Evolutionary conservation across 2,888 invertebrate genomes (phyloP).

Genomic region (Tiliacea citrago): DNA sequence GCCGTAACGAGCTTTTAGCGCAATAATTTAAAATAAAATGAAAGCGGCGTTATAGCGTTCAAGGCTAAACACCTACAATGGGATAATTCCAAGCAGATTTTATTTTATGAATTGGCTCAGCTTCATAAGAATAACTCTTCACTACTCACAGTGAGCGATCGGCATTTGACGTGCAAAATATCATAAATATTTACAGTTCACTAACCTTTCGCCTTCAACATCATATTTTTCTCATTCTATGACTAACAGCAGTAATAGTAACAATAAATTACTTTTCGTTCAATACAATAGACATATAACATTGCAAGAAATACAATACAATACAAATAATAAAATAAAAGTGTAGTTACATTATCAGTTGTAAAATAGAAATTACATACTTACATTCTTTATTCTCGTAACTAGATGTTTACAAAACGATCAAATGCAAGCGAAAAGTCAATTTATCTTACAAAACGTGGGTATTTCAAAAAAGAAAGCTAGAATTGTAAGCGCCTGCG

Average conservation of each 20-base stretch:
- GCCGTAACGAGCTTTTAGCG: background rate
- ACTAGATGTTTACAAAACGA: slow-evolving; percentile 37
- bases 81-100: background rate
- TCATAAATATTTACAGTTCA: slow-evolving; percentile 45
- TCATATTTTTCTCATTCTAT: slow-evolving; percentile 27
- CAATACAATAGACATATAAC: slow-evolving; percentile 33
- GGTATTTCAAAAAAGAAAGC: slow-evolving; percentile 37
- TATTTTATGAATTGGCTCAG: slow-evolving; percentile 20
- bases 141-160: slow-evolving; percentile 10
- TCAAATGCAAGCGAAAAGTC: slow-evolving; percentile 31
- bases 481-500: slow-evolving; percentile 12
- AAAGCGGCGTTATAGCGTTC: background rate
- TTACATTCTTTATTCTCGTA: slow-evolving; percentile 40
- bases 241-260: slow-evolving; percentile 18
- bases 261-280: slow-evolving; percentile 33
- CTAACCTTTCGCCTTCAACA: slow-evolving; percentile 27
- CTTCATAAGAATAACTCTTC: slow-evolving; percentile 40
- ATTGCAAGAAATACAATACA: slow-evolving; percentile 33
- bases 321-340: slow-evolving; percentile 46
- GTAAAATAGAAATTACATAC: slow-evolving; percentile 31
- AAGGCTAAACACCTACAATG: background rate
- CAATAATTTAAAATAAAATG: background rate
- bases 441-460: slow-evolving; percentile 50
- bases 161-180: slow-evolving; percentile 34
- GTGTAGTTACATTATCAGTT: slow-evolving; percentile 9